Evolutionary conservation across 2,888 invertebrate species (phyloP).

Genomic region (Sturmia bella): DNA sequence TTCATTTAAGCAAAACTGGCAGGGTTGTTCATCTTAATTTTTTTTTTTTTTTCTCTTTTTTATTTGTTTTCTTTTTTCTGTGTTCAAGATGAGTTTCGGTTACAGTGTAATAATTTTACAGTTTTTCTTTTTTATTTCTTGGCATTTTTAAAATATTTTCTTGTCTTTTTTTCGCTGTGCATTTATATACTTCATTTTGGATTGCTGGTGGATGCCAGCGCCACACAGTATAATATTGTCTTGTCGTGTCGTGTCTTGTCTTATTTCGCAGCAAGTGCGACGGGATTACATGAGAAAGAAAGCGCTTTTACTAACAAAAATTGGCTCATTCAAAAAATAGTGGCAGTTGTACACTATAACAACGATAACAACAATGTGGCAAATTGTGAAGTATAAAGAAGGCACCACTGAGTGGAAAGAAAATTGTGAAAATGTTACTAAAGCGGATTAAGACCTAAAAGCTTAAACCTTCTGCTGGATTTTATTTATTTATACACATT

Average conservation of each 20-base stretch:
- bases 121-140: constrained; percentile 8
- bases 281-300: constrained; percentile 53
- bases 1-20: constrained; percentile 65
- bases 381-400: constrained; percentile 12
- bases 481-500: constrained; percentile 5
- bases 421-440: constrained; percentile 61
- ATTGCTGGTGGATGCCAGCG: constrained; percentile 19
- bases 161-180: not conserved
- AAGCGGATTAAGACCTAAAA: constrained; percentile 66
- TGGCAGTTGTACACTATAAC: not conserved
- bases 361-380: not conserved
- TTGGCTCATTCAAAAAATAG: not conserved
- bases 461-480: constrained; percentile 56
- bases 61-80: not conserved
- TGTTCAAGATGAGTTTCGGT: constrained; percentile 49
- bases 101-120: constrained; percentile 24
- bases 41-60: constrained; percentile 12
- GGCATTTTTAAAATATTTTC: constrained; percentile 13
- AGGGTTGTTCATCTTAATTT: constrained; percentile 28
- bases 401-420: constrained; percentile 47
- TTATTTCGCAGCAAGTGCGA: constrained; percentile 14
- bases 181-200: constrained; percentile 29
- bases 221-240: constrained; percentile 21
- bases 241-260: constrained; percentile 44
- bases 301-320: constrained; percentile 5